Evolutionary conservation across 2,888 invertebrate species (phyloP).

Genomic region (Pseudococcus jackbeardsleyi): DNA sequence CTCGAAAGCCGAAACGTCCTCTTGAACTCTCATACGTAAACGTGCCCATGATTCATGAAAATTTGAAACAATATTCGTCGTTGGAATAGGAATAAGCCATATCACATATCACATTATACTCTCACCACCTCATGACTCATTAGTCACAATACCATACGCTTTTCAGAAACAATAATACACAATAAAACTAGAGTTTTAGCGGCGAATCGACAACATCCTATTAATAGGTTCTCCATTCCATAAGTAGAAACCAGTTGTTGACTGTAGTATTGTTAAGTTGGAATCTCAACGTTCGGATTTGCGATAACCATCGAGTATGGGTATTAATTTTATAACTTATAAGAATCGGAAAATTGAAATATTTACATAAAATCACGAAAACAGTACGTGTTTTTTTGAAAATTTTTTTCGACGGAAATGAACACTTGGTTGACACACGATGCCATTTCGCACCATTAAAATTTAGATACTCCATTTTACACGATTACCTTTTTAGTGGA

Average conservation of each 20-base stretch:
- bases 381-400: not conserved
- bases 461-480: not conserved
- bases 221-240: not conserved
- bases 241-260: not conserved
- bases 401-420: not conserved
- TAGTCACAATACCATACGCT: conserved; percentile 5
- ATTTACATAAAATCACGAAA: not conserved
- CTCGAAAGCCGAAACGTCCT: not conserved
- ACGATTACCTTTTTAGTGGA: conserved; percentile 10
- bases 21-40: not conserved
- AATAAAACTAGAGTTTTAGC: not conserved
- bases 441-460: not conserved
- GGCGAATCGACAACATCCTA: not conserved
- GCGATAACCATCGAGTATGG: not conserved
- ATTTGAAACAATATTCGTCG: not conserved
- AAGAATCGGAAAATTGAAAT: not conserved
- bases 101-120: not conserved
- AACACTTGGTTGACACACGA: not conserved
- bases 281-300: not conserved
- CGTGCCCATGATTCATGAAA: not conserved
- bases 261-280: not conserved
- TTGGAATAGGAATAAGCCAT: not conserved
- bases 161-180: not conserved
- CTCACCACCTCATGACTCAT: not conserved
- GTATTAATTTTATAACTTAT: not conserved